Evolutionary conservation across 92 coral and sea anemone species (phyloP).

Genomic region (Plumapathes pennacea): DNA sequence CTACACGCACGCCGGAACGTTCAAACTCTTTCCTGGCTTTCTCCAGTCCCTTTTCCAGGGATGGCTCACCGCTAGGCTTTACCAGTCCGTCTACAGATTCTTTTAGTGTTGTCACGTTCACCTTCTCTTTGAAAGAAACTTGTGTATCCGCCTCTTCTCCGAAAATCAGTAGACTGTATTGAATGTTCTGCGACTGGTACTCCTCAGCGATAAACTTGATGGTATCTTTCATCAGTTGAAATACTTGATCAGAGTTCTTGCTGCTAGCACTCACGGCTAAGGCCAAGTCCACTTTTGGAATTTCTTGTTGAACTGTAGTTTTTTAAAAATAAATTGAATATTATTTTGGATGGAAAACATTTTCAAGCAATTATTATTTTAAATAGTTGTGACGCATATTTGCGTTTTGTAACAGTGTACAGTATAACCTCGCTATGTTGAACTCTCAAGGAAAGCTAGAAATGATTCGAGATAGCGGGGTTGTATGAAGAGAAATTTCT

Average conservation of each 20-base stretch:
- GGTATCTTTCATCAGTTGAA: slow-evolving; percentile 65
- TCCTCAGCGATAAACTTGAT: slow-evolving; percentile 51
- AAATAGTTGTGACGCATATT: not conserved
- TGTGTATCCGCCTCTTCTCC: slow-evolving; percentile 41
- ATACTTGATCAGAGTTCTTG: slow-evolving; percentile 34
- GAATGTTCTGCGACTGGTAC: slow-evolving; percentile 42
- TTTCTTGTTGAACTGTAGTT: slow-evolving; percentile 9
- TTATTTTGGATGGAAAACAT: not conserved
- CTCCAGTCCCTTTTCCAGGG: slow-evolving; percentile 59
- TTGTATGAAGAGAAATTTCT: too few species aligned
- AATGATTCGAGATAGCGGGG: too few species aligned
- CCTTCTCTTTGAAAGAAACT: slow-evolving; percentile 39
- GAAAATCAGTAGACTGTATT: slow-evolving; percentile 51
- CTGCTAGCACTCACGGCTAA: slow-evolving; percentile 69
- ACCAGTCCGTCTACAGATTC: slow-evolving; percentile 34
- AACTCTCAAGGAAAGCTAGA: too few species aligned
- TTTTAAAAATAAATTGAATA: not conserved
- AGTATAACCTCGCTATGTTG: too few species aligned
- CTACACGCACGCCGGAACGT: slow-evolving; percentile 37
- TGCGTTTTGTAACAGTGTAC: not conserved
- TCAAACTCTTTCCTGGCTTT: slow-evolving; percentile 51
- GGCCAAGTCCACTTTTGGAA: slow-evolving; percentile 52
- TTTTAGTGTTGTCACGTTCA: slow-evolving; percentile 27
- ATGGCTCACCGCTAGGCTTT: slow-evolving; percentile 51
- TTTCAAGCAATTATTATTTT: not conserved